Evolutionary conservation across 2,113 vertebrate species (phyloP).

Genomic region (human (Homo sapiens)): GRCh38 chr20:7882001-7882500

Average conservation of each 20-base stretch:
- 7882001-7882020: not conserved
- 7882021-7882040: not conserved
- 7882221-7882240: not conserved
- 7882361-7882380: not conserved
- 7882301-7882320: too few relatives aligned
- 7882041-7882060: not conserved
- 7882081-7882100: not conserved
- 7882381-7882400: not conserved
- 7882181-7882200: not conserved
- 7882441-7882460: rapidly evolving
- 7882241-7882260: not conserved
- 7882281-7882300: not conserved
- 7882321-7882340: not conserved
- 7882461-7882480: not conserved
- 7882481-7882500: too few relatives aligned
- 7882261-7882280: not conserved
- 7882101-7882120: not conserved
- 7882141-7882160: not conserved
- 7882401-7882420: not conserved
- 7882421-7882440: not conserved
- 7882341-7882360: not conserved
- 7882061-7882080: not conserved
- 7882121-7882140: not conserved
- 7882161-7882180: not conserved
- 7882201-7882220: not conserved